Evolutionary conservation across 1,140 invertebrate species (phyloP), one percentile per base, ranked within the genome.

Genomic region (Patella vulgata): DNA sequence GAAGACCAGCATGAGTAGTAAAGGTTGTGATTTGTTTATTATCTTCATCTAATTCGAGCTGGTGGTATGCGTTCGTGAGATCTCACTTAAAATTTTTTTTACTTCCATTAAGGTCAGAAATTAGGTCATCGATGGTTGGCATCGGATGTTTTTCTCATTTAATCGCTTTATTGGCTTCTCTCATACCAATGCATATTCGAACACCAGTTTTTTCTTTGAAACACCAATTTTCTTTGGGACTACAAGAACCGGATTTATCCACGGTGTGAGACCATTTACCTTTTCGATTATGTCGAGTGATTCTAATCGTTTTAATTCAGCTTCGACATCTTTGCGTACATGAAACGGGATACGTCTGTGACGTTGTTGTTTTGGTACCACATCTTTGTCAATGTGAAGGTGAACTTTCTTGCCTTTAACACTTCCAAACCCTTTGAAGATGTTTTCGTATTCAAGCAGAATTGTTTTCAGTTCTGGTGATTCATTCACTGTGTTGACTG

Each of bases 201-300:
- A 72, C 57, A 46, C 63, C 66, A 33, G 17, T 48, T 30, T 62
- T 57, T 51, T 70, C 73, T 12, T 68, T 63, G 0, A 61, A n/a
- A n/a, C n/a, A 46, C 63, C 66, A 33, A 14, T 48, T 30, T 62
- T 57, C 52, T 70, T 75, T 12, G 71, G 66, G 0, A 61, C 48
- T 14, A 67, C 50, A 3, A 74, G 71, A 3, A 74, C 46, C 1
- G 68, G 65, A 12, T 61, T 67, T 3, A 74, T 63, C 75, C 71
- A 76, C 14, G 69, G 69, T 44, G 71, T 73, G 12, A 71, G 75
- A 1, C 73, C 75, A 12, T 52, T 51, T 3, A 71, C 66, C 36
- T 55, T 70, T 50, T 78, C 74, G 23, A 78, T 69, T 19, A 73
- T 70, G 23, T 67, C 63, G 0, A 47, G 12, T 33, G 44, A 4